Evolutionary conservation across 2,113 vertebrate species (phyloP), one percentile per base, ranked within the genome.

Genomic region (Prochilodus magdalenae): DNA sequence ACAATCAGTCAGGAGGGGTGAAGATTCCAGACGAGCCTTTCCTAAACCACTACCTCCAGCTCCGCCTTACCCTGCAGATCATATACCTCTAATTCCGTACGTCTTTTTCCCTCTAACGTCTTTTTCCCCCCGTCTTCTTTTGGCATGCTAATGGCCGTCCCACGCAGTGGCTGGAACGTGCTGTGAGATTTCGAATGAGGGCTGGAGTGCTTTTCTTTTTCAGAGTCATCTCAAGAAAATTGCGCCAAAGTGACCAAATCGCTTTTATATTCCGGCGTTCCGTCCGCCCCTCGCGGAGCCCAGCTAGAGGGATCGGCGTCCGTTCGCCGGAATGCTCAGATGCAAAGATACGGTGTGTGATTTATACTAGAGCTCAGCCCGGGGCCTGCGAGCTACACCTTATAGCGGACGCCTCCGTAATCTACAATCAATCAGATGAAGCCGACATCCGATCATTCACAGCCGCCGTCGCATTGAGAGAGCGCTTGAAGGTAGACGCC

Each of bases 361-460:
- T 79, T 85, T 75, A 82, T 85, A 60, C 44, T 10, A 12, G 36
- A 75, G 60, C 60, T 57, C 60, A n/a, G 79, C 59, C 44, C 10
- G 51, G 51, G 70, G 36, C 59, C 69, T 15, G 36, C 53, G 20
- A 20, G 47, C 33, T n/a, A 18, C 78, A 80, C 57, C 57, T 80
- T 44, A 53, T 16, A 24, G 55, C 22, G 26, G 71, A 66, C 22
- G 33, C 60, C 10, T 53, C 13, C 11, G 20, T 44, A 57, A 75
- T 55, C 71, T 24, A 66, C 60, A 75, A 82, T 70, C 51, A 29
- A 73, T 82, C 75, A 70, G 63, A 85, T 29, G 22, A 33, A 2
- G 1, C 53, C 1, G 20, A n/a, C 53, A 22, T 20, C 69, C 13
- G 74, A 82, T 78, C 51, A 65, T 51, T 33, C 74, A 24, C 49